Evolutionary conservation across 2,113 vertebrate species (phyloP).

Genomic region (Pampusana beccarii): DNA sequence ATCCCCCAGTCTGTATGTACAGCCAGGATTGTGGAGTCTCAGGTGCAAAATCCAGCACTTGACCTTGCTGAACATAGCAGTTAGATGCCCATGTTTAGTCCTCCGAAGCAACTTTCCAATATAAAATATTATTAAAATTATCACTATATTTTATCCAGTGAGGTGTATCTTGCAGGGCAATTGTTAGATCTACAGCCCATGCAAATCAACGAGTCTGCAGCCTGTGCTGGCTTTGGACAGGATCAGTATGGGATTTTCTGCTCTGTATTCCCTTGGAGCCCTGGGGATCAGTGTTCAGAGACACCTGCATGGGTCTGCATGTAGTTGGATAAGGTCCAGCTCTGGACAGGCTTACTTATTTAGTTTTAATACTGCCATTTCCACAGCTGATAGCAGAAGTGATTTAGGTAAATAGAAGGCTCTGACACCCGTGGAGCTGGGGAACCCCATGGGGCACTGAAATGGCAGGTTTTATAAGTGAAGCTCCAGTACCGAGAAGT

Average conservation of each 20-base stretch:
- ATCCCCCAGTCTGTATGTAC: too few species aligned
- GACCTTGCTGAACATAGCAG: not conserved
- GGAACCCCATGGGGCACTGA: not conserved
- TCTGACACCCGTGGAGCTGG: not conserved
- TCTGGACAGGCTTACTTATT: conserved; percentile 1
- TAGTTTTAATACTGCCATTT: conserved; percentile 36
- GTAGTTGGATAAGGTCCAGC: conserved; percentile 19
- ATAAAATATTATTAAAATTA: not conserved
- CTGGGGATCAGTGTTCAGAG: not conserved
- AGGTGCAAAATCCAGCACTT: too few species aligned
- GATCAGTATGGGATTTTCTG: not conserved
- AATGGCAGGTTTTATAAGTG: conserved; percentile 1
- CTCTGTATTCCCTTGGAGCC: not conserved
- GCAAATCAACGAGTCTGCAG: not conserved
- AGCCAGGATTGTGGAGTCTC: too few species aligned
- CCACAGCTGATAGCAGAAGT: conserved; percentile 43
- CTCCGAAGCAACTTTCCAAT: not conserved
- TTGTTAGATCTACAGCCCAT: not conserved
- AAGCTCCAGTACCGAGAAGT: not conserved
- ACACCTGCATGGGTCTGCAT: not conserved
- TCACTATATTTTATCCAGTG: not conserved
- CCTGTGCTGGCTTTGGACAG: not conserved
- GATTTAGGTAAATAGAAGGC: conserved; percentile 35
- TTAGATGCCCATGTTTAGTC: not conserved
- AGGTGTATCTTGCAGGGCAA: not conserved